phyloP scores from a whole-genome alignment of 2,888 invertebrate species.

The Yponomeuta malinellus region DNA sequence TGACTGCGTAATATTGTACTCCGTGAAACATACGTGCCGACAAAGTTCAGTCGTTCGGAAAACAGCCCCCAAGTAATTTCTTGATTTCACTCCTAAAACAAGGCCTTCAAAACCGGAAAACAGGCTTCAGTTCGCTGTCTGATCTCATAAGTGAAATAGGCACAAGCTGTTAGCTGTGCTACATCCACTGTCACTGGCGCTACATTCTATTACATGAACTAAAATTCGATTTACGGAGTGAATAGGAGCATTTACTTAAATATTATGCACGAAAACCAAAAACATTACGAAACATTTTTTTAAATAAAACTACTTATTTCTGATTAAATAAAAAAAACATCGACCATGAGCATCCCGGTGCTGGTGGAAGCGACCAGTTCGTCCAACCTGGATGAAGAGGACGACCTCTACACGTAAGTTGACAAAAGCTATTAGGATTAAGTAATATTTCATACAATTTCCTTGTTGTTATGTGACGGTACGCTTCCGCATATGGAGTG shows the following conservation, averaged over 20 bases:
- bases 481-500: neutral
- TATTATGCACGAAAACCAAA: no score
- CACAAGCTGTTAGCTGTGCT: no score
- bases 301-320: no score
- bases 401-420: conserved; percentile 55
- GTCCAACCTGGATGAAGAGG: conserved; percentile 44
- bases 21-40: neutral
- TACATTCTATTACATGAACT: no score
- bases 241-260: no score
- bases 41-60: neutral
- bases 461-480: neutral
- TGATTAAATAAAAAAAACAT: conserved; percentile 15
- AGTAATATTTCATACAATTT: neutral
- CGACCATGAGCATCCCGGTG: conserved; percentile 48
- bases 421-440: neutral
- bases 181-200: no score
- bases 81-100: conserved; percentile 10
- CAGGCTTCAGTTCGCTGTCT: neutral
- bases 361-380: conserved; percentile 52
- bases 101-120: conserved; percentile 1
- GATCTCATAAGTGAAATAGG: neutral
- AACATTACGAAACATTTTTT: no score
- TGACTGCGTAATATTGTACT: neutral
- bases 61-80: neutral
- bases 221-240: no score